Evolutionary conservation across 2,888 invertebrate genomes (phyloP).

Genomic region (Acronicta leporina): DNA sequence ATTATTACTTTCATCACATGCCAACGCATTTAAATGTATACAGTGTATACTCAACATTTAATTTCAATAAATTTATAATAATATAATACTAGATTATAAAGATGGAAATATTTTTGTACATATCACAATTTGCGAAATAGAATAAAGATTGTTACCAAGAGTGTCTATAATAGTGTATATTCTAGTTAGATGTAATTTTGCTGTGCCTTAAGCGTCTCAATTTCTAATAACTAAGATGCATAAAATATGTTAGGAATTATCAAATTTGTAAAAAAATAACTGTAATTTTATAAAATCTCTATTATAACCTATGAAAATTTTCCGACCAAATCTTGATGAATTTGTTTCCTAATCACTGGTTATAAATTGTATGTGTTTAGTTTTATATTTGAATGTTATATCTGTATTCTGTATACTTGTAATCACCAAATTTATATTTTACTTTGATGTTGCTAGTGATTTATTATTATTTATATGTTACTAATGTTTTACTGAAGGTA

Average conservation of each 20-base stretch:
- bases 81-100: constrained; percentile 74
- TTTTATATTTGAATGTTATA: constrained; percentile 45
- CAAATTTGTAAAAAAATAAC: constrained; percentile 77
- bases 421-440: constrained; percentile 59
- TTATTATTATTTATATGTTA: constrained; percentile 48
- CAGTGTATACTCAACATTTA: constrained; percentile 42
- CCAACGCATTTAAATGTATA: constrained; percentile 55
- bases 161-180: constrained; percentile 78
- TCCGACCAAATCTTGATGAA: constrained; percentile 68
- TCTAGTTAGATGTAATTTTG: constrained; percentile 85
- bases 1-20: constrained; percentile 62
- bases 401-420: constrained; percentile 47
- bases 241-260: constrained; percentile 74
- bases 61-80: constrained; percentile 51
- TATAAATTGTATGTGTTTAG: constrained; percentile 49
- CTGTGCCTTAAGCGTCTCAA: constrained; percentile 89
- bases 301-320: constrained; percentile 65
- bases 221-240: constrained; percentile 83
- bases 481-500: constrained; percentile 67
- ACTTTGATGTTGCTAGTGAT: constrained; percentile 63
- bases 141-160: constrained; percentile 82
- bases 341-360: constrained; percentile 52
- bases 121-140: constrained; percentile 85
- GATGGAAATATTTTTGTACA: constrained; percentile 88
- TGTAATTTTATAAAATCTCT: constrained; percentile 81